These are phyloP conservation scores for Yasuhikotakia modesta DNA, from an alignment of 2,797 vertebrate species.

Conservation along the genomic window DNA sequence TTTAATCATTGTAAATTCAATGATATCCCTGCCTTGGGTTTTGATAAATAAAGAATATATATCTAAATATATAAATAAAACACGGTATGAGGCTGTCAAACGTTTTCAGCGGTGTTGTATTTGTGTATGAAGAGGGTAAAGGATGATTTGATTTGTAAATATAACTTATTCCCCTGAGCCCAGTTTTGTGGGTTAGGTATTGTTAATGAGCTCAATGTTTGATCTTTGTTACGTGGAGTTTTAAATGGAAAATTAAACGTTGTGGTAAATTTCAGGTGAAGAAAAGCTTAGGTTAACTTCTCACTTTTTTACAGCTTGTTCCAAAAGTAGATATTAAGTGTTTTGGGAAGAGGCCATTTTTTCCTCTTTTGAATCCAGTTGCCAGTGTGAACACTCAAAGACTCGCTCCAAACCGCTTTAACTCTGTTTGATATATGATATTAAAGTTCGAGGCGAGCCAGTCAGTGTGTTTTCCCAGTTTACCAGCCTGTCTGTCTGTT, in stretches of 20 bases:
- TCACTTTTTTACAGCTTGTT: conserved; percentile 48
- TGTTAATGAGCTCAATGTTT: conserved; percentile 59
- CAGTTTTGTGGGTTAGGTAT: conserved; percentile 69
- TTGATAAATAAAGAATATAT: conserved; percentile 69
- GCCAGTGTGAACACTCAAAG: conserved; percentile 36
- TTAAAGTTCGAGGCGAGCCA: conserved; percentile 37
- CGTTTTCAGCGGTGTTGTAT: conserved; percentile 58
- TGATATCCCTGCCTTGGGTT: conserved; percentile 64
- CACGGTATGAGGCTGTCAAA: conserved; percentile 59
- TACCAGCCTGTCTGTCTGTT: conserved; percentile 30
- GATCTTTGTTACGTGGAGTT: conserved; percentile 58
- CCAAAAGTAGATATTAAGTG: conserved; percentile 43
- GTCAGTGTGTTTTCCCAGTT: conserved; percentile 48
- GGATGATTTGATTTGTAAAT: conserved; percentile 73
- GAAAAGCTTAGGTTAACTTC: conserved; percentile 44
- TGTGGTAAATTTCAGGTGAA: conserved; percentile 47
- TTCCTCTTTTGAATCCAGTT: conserved; percentile 35
- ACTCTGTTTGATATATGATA: conserved; percentile 50
- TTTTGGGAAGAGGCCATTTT: conserved; percentile 27
- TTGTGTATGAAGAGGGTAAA: conserved; percentile 62
- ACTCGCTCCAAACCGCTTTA: conserved; percentile 39
- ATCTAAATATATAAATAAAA: conserved; percentile 54
- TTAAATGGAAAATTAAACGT: conserved; percentile 63
- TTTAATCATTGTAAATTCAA: conserved; percentile 55
- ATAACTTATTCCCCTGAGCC: conserved; percentile 77